A percentile compares a stretch with the other conserved stretches of the same genome.
These are phyloP conservation scores for Crotalus helleri DNA, from an alignment of 2,113 vertebrate genomes.

Conservation along the genomic window DNA sequence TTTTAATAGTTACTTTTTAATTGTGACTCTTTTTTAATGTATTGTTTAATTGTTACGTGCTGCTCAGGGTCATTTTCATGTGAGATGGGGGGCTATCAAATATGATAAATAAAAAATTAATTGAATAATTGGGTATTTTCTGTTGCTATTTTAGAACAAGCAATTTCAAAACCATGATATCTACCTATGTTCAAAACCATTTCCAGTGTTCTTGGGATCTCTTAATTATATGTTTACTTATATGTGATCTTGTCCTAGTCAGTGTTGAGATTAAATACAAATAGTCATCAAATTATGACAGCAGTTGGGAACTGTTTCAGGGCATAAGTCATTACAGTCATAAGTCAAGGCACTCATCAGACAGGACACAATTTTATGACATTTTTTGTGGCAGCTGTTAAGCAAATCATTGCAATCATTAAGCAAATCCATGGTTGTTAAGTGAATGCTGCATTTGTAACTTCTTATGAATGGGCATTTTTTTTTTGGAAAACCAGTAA, in stretches of 20 bases:
- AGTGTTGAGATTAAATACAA: not conserved
- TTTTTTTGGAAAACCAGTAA: not conserved
- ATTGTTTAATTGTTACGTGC: not conserved
- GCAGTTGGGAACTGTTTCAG: not conserved
- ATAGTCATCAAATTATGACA: not conserved
- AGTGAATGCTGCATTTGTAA: not conserved
- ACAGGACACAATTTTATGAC: not conserved
- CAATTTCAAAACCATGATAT: not conserved
- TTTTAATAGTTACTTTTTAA: not conserved
- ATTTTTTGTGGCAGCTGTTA: not conserved
- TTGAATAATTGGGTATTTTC: not conserved
- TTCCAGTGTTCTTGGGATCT: not conserved
- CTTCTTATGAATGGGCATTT: not conserved
- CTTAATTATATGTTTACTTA: not conserved
- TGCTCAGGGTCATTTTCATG: no score
- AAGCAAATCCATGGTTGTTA: not conserved
- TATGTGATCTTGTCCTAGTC: not conserved
- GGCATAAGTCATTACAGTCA: not conserved
- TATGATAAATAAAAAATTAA: no score
- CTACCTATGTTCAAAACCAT: not conserved
- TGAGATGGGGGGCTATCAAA: no score
- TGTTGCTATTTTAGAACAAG: not conserved
- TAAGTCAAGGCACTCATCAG: not conserved
- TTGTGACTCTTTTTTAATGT: not conserved
- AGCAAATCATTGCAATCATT: not conserved